These are phyloP conservation scores for Clunio marinus DNA, from an alignment of 2,888 invertebrate species.

Conservation along the genomic window DNA sequence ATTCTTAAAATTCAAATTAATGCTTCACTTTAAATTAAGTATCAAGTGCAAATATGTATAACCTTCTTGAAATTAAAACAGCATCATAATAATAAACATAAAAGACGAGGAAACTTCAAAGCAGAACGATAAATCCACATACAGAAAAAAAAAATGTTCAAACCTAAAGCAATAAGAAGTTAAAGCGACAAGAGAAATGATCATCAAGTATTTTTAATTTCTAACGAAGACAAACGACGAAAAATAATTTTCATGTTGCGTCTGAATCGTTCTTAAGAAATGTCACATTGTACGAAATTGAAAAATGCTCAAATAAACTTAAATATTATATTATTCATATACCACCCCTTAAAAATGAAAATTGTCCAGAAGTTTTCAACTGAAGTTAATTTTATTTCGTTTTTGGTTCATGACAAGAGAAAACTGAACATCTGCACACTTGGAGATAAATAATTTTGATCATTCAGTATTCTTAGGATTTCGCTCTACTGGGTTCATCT, in stretches of 20 bases:
- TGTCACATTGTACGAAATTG: no score
- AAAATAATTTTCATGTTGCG: neutral
- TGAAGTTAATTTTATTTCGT: neutral
- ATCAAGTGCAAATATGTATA: neutral
- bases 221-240: neutral
- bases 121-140: constrained; percentile 31
- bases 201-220: constrained; percentile 20
- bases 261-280: no score
- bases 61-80: neutral
- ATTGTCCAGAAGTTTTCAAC: constrained; percentile 18
- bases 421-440: neutral
- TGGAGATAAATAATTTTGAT: no score
- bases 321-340: no score
- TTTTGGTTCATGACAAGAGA: neutral
- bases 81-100: no score
- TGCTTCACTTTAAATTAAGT: neutral
- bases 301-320: no score
- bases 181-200: constrained; percentile 26
- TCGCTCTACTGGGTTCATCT: no score
- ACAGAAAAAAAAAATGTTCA: neutral
- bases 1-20: no score
- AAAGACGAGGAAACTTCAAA: constrained; percentile 19
- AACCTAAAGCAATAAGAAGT: neutral
- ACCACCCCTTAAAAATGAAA: no score
- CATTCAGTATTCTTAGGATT: no score